These are phyloP conservation scores for Acleris literana DNA, from an alignment of 2,888 invertebrate species.

Conservation along the genomic window DNA sequence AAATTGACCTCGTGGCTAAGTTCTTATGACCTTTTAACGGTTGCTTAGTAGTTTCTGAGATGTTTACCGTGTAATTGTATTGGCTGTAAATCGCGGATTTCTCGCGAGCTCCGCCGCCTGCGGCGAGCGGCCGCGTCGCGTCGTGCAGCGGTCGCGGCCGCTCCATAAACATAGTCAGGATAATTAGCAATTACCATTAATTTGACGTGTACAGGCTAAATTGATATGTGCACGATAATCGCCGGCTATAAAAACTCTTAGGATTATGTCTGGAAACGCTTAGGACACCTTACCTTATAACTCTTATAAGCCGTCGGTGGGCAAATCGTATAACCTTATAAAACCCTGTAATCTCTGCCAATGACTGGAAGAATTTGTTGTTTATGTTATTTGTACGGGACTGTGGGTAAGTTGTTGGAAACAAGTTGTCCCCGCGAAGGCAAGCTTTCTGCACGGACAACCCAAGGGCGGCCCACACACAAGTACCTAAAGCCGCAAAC, in stretches of 20 bases:
- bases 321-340: background rate
- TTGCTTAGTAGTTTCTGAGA: constrained; percentile 15
- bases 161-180: constrained; percentile 40
- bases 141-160: constrained; percentile 37
- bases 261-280: background rate
- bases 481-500: no score
- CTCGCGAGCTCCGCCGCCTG: background rate
- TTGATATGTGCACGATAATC: constrained; percentile 27
- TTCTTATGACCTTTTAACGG: constrained; percentile 9
- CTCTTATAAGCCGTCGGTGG: no score
- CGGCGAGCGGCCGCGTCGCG: constrained; percentile 12
- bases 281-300: no score
- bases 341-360: background rate
- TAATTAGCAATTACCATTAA: constrained; percentile 40
- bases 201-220: constrained; percentile 27
- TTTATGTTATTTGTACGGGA: constrained; percentile 1
- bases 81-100: constrained; percentile 5
- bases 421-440: constrained; percentile 7
- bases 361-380: background rate
- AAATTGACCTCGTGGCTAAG: background rate
- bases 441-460: background rate
- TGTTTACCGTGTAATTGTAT: constrained; percentile 10
- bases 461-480: background rate
- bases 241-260: background rate
- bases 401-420: constrained; percentile 4